A percentile compares a stretch with the other conserved stretches of the same genome.
phyloP scores from a whole-genome alignment of 2,113 vertebrate species.

The Bettongia penicillata region DNA sequence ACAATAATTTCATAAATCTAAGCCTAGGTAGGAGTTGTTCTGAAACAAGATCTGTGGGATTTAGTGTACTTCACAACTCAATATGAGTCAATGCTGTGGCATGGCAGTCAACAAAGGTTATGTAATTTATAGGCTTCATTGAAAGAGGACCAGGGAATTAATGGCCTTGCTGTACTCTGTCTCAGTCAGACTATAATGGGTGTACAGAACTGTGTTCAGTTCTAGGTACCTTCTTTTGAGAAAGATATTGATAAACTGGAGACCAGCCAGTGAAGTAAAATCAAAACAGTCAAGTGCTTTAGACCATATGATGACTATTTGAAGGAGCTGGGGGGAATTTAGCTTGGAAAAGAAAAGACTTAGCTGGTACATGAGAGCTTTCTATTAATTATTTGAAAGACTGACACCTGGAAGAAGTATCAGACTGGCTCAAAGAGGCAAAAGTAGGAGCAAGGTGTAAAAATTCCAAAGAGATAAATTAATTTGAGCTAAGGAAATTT shows the following conservation, averaged over 20 bases:
- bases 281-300: background rate
- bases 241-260: background rate
- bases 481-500: background rate
- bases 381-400: background rate
- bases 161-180: background rate
- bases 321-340: background rate
- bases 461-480: background rate
- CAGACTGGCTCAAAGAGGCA: background rate
- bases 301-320: background rate
- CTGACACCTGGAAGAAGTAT: background rate
- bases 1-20: background rate
- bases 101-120: background rate
- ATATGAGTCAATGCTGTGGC: background rate
- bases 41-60: background rate
- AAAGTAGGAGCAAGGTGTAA: background rate
- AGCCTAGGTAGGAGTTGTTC: background rate
- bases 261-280: background rate
- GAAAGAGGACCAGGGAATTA: background rate
- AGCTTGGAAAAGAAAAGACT: background rate
- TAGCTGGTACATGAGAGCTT: background rate
- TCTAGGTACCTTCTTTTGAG: background rate
- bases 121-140: background rate
- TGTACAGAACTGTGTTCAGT: background rate
- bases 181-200: background rate
- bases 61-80: background rate